Conservation (phyloP, 1,140 invertebrate genomes). For the Tetragnatha versicolor region DNA sequence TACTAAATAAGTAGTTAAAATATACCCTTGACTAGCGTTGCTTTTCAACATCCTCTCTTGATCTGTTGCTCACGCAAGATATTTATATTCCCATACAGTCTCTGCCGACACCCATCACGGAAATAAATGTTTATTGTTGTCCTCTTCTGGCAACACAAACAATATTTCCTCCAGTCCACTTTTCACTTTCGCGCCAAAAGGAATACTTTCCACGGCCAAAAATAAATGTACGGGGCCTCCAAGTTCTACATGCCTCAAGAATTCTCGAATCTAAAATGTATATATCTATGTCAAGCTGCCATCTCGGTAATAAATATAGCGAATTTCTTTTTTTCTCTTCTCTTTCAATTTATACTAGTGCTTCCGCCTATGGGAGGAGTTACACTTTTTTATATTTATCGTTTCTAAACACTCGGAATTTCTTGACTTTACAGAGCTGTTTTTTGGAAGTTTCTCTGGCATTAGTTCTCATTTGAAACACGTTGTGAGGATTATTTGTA, state of each 20-base stretch:
- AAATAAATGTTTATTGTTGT: conserved; percentile 15
- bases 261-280: conserved; percentile 32
- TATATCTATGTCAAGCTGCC: conserved; percentile 34
- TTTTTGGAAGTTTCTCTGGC: not conserved
- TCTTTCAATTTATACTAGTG: conserved; percentile 9
- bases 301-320: conserved; percentile 22
- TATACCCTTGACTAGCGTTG: too few species aligned
- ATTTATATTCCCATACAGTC: not conserved
- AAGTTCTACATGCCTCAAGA: conserved; percentile 9
- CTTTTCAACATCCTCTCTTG: too few species aligned
- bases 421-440: not conserved
- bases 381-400: not conserved
- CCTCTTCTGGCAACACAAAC: not conserved
- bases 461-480: conserved; percentile 12
- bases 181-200: not conserved
- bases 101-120: not conserved
- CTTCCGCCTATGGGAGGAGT: not conserved
- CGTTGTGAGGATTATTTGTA: not conserved
- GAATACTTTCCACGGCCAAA: not conserved
- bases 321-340: not conserved
- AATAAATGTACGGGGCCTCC: conserved; percentile 26
- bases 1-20: too few species aligned
- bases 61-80: too few species aligned
- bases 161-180: conserved; percentile 10
- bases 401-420: not conserved